phyloP scores from a whole-genome alignment of 2,888 invertebrate genomes.

The Pharmacophagus antenor region DNA sequence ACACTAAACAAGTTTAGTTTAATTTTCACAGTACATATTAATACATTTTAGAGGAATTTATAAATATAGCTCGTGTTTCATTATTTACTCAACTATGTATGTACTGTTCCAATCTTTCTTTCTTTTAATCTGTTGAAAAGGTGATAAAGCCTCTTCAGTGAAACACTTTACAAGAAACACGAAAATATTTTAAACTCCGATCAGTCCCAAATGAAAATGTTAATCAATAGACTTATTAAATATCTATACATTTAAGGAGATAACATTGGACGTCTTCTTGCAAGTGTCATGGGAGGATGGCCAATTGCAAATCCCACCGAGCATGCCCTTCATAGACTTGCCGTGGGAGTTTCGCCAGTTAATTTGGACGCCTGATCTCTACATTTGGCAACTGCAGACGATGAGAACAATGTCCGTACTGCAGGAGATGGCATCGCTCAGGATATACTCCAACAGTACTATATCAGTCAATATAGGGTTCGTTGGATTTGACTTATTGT shows the following conservation, averaged over 20 bases:
- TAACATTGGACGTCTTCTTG: slow-evolving; percentile 83
- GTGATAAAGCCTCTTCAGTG: too few species aligned
- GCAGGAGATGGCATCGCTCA: slow-evolving; percentile 83
- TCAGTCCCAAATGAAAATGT: neutral
- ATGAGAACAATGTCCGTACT: slow-evolving; percentile 82
- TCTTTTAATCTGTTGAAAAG: too few species aligned
- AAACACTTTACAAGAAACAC: too few species aligned
- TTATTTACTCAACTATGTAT: too few species aligned
- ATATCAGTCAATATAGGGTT: slow-evolving; percentile 84
- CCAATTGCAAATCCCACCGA: slow-evolving; percentile 69
- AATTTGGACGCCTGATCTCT: slow-evolving; percentile 83
- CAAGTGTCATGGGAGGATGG: slow-evolving; percentile 83
- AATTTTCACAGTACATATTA: too few species aligned
- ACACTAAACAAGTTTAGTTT: too few species aligned
- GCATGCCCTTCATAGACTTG: slow-evolving; percentile 77
- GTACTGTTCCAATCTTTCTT: neutral
- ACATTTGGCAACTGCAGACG: slow-evolving; percentile 83
- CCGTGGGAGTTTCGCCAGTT: slow-evolving; percentile 83
- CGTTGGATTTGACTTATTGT: too few species aligned
- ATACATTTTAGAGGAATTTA: too few species aligned
- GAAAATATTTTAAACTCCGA: too few species aligned
- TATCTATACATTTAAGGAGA: slow-evolving; percentile 69
- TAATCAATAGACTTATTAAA: neutral
- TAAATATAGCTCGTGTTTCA: too few species aligned
- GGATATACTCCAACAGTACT: slow-evolving; percentile 82